These are phyloP conservation scores for Megaustenia siamemsis DNA, from an alignment of 2,888 invertebrate genomes.

Conservation along the genomic window DNA sequence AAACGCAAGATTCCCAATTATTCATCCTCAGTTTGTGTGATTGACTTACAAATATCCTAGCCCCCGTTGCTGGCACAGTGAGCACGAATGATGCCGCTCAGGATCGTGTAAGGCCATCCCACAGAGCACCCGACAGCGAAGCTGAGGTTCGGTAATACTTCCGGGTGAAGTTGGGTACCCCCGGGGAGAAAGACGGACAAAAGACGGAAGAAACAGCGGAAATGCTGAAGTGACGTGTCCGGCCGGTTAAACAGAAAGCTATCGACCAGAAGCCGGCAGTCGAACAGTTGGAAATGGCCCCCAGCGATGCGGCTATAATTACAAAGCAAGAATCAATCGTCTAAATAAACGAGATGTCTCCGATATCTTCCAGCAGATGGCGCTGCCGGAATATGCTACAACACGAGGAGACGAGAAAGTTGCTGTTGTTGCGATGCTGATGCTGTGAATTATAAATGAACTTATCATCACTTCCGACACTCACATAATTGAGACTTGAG, in stretches of 20 bases:
- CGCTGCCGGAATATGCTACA: not conserved
- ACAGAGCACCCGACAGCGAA: constrained; percentile 15
- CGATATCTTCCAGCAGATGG: constrained; percentile 43
- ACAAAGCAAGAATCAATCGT: constrained; percentile 48
- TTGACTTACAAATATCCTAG: constrained; percentile 52
- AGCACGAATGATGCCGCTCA: constrained; percentile 44
- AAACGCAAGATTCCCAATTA: constrained; percentile 49
- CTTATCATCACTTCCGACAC: constrained; percentile 40
- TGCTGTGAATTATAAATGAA: constrained; percentile 40
- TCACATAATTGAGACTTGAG: constrained; percentile 18
- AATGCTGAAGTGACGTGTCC: constrained; percentile 47
- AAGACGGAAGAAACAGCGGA: constrained; percentile 49
- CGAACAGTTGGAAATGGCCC: constrained; percentile 41
- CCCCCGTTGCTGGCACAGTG: constrained; percentile 17
- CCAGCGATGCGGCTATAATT: constrained; percentile 39
- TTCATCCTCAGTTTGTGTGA: constrained; percentile 51
- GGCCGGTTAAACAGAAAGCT: constrained; percentile 42
- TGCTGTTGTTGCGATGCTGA: constrained; percentile 7
- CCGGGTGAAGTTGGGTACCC: constrained; percentile 23
- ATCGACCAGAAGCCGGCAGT: constrained; percentile 38
- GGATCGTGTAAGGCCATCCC: constrained; percentile 40
- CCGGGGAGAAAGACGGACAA: constrained; percentile 27
- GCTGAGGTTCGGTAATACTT: constrained; percentile 41
- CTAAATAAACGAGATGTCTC: constrained; percentile 47
- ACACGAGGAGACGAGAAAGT: constrained; percentile 6